Evolutionary conservation across 2,888 invertebrate species (phyloP), one percentile per base, ranked within the genome.

Genomic region (Steinernema scapterisci): DNA sequence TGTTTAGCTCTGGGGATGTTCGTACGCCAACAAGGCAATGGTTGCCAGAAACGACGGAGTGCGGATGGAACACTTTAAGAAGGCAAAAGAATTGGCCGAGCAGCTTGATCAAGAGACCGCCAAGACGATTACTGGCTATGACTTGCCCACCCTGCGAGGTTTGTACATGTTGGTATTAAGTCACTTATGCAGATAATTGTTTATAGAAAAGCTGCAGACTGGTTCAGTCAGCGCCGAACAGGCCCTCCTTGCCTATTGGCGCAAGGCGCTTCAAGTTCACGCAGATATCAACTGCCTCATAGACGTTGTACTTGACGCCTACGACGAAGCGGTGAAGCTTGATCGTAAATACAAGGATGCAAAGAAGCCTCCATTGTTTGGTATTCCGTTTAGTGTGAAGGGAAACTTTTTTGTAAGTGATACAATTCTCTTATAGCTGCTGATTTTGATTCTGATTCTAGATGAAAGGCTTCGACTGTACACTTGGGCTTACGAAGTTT

Each of bases 391-490:
- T 76, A 85, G 85, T 70, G 86, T 87, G 23, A 88, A 87, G 75
- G 81, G 78, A 45, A 85, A 85, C 71, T 85, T 85, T 73, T 77
- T 63, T 75, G 80, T 82, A 48, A 52, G 77, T 73, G 38, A 5
- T 5, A 27, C 11, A 54, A 6, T 45, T 70, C n/a, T 43, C 7
- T 23, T 31, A n/a, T 6, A 48, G 1, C 13, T 23, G 45, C 71
- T 72, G 16, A 27, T 75, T 71, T 48, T 3, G 9, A 43, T 23
- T 25, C n/a, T 52, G 38, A 54, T 81, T 84, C 71, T 76, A 83
- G 72, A 76, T 89, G 70, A 79, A 86, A 79, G 88, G 87, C 23
- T 85, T 87, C 78, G 88, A 89, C 75, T 83, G 85, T 31, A 86
- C 85, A 16, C 73, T 84, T 21, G 89, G 89, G 0, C 76, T 88